phyloP scores from a whole-genome alignment of 1,140 invertebrate genomes.

The Parasteatoda tepidariorum region DNA sequence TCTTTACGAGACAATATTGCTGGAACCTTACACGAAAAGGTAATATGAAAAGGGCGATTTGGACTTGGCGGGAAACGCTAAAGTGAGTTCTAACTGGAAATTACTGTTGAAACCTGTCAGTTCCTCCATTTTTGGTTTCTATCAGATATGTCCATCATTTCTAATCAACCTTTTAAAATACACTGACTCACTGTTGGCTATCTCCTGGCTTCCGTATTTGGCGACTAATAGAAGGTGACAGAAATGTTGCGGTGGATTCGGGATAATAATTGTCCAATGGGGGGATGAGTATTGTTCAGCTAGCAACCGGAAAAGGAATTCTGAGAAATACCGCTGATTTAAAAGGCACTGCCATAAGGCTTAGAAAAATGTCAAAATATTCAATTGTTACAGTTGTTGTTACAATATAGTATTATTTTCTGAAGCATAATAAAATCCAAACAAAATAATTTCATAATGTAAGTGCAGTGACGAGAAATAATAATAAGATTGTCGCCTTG shows the following conservation, averaged over 20 bases:
- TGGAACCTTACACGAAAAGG: too few species aligned
- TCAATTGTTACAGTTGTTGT: neutral
- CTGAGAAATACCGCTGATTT: too few species aligned
- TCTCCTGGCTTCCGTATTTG: neutral
- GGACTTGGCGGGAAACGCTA: neutral
- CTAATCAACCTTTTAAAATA: conserved; percentile 25
- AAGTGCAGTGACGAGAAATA: too few species aligned
- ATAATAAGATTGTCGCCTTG: too few species aligned
- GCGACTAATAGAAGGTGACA: conserved; percentile 14
- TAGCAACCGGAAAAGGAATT: too few species aligned
- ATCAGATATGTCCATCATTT: conserved; percentile 55
- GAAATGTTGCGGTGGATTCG: neutral
- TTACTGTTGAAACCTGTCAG: conserved; percentile 22
- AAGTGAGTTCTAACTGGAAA: conserved; percentile 37
- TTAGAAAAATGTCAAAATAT: neutral
- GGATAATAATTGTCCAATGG: neutral
- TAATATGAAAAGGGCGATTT: too few species aligned
- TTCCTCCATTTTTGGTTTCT: conserved; percentile 26
- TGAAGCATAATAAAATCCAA: too few species aligned
- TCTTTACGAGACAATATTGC: too few species aligned
- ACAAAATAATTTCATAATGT: too few species aligned
- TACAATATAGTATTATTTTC: too few species aligned
- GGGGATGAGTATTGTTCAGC: neutral
- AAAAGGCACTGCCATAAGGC: too few species aligned
- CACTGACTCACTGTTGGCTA: conserved; percentile 31